Evolutionary conservation across 2,797 vertebrate genomes (phyloP), one percentile per base, ranked within the genome.

Genomic region (Periophthalmus magnuspinnatus): DNA sequence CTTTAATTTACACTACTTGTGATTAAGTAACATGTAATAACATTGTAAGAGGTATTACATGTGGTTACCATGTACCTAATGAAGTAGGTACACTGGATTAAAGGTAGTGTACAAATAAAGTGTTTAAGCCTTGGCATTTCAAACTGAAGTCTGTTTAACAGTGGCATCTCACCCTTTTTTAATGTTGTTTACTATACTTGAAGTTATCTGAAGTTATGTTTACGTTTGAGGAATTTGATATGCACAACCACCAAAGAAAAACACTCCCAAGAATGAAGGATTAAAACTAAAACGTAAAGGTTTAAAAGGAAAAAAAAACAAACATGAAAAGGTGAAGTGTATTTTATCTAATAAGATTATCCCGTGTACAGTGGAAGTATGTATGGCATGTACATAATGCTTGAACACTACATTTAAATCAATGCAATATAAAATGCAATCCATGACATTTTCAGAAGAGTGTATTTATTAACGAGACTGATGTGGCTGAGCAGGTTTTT

Each of bases 391-490:
- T 67, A 67, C 65, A 66, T 66, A 66, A 66, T n/a, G 79, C 78
- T 69, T 79, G 79, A 81, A 93, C 91, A 93, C 91, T 92, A 93
- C 86, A 86, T 79, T 86, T 82, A 64, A 89, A 81, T 68, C 76
- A 84, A 88, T 89, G 90, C 91, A 93, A 92, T 90, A 90, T 83
- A 69, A 88, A 89, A 79, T 77, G 86, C 89, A 84, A 76, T 90
- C 85, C 87, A 84, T 75, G 83, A 88, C 81, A 70, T 81, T 76
- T 88, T 89, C 78, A 67, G 79, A 81, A 73, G 86, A 82, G 81
- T 81, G 76, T 93, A 93, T 93, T 94, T 93, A 93, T 93, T 89
- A 73, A 71, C 67, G 68, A 63, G 79, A 63, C 85, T 86, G 75
- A 61, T 82, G 80, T 89, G 81, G 85, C 77, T 72, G 68, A 81